Evolutionary conservation across 2,888 invertebrate genomes (phyloP).

Genomic region (Matsumyia berberina): DNA sequence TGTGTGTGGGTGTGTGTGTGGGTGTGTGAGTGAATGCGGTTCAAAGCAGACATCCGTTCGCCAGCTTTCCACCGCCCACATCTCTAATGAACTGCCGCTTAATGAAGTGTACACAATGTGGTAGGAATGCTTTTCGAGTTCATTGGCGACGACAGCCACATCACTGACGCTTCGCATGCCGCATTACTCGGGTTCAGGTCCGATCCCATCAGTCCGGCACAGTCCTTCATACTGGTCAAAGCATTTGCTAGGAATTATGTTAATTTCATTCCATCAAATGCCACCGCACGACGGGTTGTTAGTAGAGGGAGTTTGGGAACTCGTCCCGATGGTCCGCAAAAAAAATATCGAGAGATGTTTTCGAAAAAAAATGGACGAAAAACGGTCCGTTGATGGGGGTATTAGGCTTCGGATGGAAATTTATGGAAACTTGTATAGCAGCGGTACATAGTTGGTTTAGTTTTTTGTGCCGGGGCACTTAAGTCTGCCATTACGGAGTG

Average conservation of each 20-base stretch:
- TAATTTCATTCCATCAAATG: slow-evolving; percentile 63
- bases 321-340: not conserved
- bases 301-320: not conserved
- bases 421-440: slow-evolving; percentile 1
- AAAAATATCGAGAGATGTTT: slow-evolving; percentile 45
- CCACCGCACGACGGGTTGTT: slow-evolving; percentile 23
- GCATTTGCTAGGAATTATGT: slow-evolving; percentile 63
- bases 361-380: slow-evolving; percentile 15
- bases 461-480: not conserved
- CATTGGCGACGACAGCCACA: slow-evolving; percentile 59
- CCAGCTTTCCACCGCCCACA: slow-evolving; percentile 19
- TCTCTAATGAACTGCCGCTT: slow-evolving; percentile 58
- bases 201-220: slow-evolving; percentile 22
- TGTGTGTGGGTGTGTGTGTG: too few relatives aligned
- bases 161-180: slow-evolving; percentile 48
- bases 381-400: slow-evolving; percentile 1
- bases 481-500: not conserved
- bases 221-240: slow-evolving; percentile 31
- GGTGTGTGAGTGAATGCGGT: slow-evolving; percentile 5
- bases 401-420: slow-evolving; percentile 39
- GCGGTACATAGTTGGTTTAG: not conserved
- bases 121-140: slow-evolving; percentile 68
- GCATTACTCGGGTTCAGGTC: slow-evolving; percentile 53
- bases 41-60: slow-evolving; percentile 9
- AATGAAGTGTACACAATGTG: slow-evolving; percentile 75